Evolutionary conservation across 2,113 vertebrate species (phyloP).

Genomic region (Vireo altiloquus): DNA sequence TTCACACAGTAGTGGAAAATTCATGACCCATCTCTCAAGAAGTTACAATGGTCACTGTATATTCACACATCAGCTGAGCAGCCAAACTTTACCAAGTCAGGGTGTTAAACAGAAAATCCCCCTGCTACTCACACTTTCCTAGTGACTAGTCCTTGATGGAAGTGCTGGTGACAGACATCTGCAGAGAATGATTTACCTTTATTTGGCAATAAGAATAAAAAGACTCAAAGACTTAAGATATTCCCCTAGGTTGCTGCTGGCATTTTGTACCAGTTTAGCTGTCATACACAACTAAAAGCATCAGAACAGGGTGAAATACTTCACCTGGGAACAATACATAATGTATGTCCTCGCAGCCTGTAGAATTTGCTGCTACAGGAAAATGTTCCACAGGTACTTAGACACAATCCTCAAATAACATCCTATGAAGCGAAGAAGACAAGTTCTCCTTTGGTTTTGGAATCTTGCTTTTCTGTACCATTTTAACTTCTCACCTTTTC

Average conservation of each 20-base stretch:
- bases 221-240: background rate
- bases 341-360: background rate
- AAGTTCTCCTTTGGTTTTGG: background rate
- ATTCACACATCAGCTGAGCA: background rate
- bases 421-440: background rate
- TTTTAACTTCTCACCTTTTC: background rate
- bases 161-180: background rate
- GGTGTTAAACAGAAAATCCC: slow-evolving; percentile 40
- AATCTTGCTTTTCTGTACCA: background rate
- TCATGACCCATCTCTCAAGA: background rate
- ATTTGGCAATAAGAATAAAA: background rate
- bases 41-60: background rate
- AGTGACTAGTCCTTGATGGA: background rate
- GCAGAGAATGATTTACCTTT: background rate
- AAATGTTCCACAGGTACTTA: background rate
- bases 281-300: background rate
- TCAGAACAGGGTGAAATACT: background rate
- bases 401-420: background rate
- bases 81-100: background rate
- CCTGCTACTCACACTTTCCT: background rate
- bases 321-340: background rate
- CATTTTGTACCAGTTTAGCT: background rate
- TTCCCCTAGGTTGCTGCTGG: background rate
- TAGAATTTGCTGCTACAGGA: background rate
- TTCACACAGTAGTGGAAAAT: background rate